phyloP scores from a whole-genome alignment of 2,797 vertebrate genomes.

The Sus cebifrons region DNA sequence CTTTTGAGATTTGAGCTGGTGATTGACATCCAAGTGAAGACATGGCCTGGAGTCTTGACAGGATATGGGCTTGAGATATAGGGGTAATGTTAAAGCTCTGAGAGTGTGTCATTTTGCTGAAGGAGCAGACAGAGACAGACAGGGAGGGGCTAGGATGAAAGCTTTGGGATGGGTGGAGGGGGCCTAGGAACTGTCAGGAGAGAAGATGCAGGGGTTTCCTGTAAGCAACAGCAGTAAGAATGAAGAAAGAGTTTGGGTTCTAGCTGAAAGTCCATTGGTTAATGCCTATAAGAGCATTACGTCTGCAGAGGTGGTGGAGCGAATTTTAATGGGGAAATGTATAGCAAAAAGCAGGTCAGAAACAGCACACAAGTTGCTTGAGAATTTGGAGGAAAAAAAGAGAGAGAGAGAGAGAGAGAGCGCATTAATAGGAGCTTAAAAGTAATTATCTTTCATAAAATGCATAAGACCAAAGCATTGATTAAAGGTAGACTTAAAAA shows the following conservation, averaged over 20 bases:
- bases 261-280: background rate
- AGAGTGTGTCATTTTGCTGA: background rate
- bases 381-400: background rate
- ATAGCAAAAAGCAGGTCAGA: background rate
- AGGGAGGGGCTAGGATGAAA: background rate
- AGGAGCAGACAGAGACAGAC: background rate
- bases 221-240: background rate
- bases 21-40: background rate
- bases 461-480: background rate
- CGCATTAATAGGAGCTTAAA: background rate
- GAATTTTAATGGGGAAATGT: background rate
- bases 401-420: no score
- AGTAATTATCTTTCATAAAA: background rate
- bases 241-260: background rate
- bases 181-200: background rate
- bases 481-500: background rate
- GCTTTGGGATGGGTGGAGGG: background rate
- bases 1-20: background rate
- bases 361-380: background rate
- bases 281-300: background rate
- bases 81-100: background rate
- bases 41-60: background rate
- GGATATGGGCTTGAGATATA: background rate
- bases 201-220: background rate
- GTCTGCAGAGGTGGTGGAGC: background rate